Evolutionary conservation across 2,797 vertebrate genomes (phyloP).

Genomic region (Ceryle rudis): DNA sequence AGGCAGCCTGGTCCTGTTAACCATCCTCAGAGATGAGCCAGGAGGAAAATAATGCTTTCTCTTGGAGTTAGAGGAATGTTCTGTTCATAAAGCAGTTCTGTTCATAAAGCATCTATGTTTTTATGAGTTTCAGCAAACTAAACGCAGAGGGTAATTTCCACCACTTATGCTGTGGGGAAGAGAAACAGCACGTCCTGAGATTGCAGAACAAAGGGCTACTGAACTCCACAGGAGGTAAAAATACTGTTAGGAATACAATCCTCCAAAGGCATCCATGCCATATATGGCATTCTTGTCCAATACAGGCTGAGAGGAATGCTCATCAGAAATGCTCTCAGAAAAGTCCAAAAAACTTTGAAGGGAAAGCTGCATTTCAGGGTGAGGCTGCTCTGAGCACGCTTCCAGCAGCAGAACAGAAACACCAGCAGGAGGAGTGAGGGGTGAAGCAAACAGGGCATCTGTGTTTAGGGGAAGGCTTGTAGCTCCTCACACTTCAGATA

Average conservation of each 20-base stretch:
- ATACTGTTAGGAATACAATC: not conserved
- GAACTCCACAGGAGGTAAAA: not conserved
- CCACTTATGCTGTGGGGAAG: not conserved
- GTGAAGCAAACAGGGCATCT: not conserved
- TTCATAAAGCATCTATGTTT: not conserved
- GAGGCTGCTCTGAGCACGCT: not conserved
- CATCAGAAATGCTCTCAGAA: not conserved
- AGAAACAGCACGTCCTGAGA: not conserved
- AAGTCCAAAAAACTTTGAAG: not conserved
- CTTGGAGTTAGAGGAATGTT: not conserved
- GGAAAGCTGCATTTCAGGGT: not conserved
- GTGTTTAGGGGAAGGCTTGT: not conserved
- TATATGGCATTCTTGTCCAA: rapidly evolving
- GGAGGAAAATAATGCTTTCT: constrained; percentile 11
- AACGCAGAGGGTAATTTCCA: not conserved
- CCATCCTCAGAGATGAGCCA: constrained; percentile 17
- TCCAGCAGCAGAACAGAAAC: not conserved
- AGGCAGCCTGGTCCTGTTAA: constrained; percentile 3
- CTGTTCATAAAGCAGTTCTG: rapidly evolving
- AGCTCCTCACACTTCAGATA: not conserved
- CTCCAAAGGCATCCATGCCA: not conserved
- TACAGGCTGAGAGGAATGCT: not conserved
- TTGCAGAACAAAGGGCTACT: not conserved
- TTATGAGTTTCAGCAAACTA: not conserved
- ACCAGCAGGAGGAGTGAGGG: not conserved